Conservation (phyloP, 2,113 vertebrate species). For the Clarias batrachus region DNA sequence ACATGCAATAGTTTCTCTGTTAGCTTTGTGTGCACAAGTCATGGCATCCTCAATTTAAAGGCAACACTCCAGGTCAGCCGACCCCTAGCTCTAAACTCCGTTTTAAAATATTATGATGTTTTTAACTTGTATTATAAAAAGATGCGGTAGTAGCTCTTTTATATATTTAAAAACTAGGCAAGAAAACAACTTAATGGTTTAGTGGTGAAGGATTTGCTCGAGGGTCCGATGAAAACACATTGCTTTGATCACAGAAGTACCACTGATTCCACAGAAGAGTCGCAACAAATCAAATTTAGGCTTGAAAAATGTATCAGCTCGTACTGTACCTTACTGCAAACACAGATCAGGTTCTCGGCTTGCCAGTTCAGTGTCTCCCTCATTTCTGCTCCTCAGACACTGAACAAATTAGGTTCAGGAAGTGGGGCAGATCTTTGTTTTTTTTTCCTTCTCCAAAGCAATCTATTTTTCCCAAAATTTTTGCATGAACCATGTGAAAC, state of each 20-base stretch:
- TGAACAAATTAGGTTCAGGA: background rate
- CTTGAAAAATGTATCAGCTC: background rate
- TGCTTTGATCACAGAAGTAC: background rate
- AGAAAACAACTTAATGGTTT: background rate
- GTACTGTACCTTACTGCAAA: background rate
- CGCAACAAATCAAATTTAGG: background rate
- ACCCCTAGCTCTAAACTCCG: background rate
- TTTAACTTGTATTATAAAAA: background rate
- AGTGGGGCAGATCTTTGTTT: background rate
- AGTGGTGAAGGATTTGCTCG: background rate
- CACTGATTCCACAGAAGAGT: background rate
- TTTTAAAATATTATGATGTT: background rate
- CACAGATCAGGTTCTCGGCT: background rate
- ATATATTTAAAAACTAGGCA: background rate
- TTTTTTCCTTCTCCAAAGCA: background rate
- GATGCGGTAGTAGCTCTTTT: background rate
- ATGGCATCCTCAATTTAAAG: background rate
- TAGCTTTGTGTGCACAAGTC: background rate
- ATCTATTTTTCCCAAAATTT: background rate
- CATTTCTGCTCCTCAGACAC: background rate
- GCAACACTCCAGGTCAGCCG: background rate
- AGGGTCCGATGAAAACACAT: background rate
- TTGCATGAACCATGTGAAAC: background rate
- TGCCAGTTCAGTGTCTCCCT: background rate
- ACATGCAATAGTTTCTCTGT: background rate